phyloP scores from a whole-genome alignment of 1,140 invertebrate genomes.

The Holotrichia oblita region DNA sequence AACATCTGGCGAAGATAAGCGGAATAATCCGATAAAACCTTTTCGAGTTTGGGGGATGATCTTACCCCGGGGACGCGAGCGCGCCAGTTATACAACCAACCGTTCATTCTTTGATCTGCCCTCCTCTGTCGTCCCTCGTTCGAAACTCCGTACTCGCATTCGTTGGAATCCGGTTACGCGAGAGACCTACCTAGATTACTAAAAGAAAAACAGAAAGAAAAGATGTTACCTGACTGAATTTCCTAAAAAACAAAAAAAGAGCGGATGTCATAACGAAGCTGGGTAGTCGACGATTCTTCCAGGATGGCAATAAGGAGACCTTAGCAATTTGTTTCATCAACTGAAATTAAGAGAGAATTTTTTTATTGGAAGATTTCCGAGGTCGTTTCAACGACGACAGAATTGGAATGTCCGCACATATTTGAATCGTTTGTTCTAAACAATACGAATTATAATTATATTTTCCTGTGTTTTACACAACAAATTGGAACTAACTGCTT shows the following conservation, averaged over 20 bases:
- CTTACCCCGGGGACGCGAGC: slow-evolving; percentile 43
- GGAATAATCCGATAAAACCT: slow-evolving; percentile 53
- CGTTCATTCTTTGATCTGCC: slow-evolving; percentile 42
- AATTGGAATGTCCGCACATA: not conserved
- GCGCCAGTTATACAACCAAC: not conserved
- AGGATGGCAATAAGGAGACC: not conserved
- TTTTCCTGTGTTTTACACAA: no score
- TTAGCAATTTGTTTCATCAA: not conserved
- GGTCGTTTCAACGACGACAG: not conserved
- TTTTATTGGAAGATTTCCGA: not conserved
- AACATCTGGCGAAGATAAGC: no score
- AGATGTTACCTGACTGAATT: slow-evolving; percentile 8
- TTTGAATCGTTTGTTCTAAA: no score
- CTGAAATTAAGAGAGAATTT: not conserved
- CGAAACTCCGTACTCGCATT: slow-evolving; percentile 31
- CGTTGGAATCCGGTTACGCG: not conserved
- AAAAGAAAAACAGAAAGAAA: slow-evolving; percentile 16
- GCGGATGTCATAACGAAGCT: not conserved
- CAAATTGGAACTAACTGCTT: no score
- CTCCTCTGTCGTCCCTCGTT: not conserved
- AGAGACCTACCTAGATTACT: slow-evolving; percentile 16
- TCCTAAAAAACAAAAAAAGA: not conserved
- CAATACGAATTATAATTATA: no score
- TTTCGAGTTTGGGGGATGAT: slow-evolving; percentile 46
- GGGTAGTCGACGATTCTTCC: slow-evolving; percentile 2